These are phyloP conservation scores for Mesorhabditis sp. DNA, from an alignment of 2,888 invertebrate species.

Conservation along the genomic window DNA sequence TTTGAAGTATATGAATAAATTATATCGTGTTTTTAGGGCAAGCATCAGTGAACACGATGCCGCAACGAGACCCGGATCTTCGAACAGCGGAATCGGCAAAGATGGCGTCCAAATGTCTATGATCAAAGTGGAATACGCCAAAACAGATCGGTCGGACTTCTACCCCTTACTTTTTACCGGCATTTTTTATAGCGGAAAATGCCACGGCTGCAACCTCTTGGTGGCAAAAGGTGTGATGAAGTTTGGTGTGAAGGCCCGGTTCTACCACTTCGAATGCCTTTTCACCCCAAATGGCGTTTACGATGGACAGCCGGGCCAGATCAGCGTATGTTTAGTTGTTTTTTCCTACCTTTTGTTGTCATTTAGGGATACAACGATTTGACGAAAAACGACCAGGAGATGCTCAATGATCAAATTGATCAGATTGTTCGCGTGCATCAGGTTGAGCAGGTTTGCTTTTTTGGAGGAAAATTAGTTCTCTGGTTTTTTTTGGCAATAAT, in stretches of 20 bases:
- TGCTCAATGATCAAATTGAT: conserved; percentile 18
- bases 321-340: neutral
- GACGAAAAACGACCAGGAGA: conserved; percentile 19
- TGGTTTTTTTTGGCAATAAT: too few species aligned
- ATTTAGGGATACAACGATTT: conserved; percentile 24
- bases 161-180: neutral
- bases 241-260: conserved; percentile 18
- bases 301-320: neutral
- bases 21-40: neutral
- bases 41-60: neutral
- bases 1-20: neutral
- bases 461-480: neutral
- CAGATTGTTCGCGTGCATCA: neutral
- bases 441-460: neutral
- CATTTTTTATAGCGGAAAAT: conserved; percentile 33
- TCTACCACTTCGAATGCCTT: conserved; percentile 32
- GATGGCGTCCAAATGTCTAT: conserved; percentile 12
- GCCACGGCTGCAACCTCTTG: conserved; percentile 29
- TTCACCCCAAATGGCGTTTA: neutral
- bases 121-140: conserved; percentile 28
- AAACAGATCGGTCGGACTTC: conserved; percentile 11
- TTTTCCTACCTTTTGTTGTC: neutral
- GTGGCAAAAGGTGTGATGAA: conserved; percentile 33
- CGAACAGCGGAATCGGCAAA: neutral
- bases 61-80: too few species aligned